Conservation (phyloP, 2,888 invertebrate species). For the Abrostola triplasia region DNA sequence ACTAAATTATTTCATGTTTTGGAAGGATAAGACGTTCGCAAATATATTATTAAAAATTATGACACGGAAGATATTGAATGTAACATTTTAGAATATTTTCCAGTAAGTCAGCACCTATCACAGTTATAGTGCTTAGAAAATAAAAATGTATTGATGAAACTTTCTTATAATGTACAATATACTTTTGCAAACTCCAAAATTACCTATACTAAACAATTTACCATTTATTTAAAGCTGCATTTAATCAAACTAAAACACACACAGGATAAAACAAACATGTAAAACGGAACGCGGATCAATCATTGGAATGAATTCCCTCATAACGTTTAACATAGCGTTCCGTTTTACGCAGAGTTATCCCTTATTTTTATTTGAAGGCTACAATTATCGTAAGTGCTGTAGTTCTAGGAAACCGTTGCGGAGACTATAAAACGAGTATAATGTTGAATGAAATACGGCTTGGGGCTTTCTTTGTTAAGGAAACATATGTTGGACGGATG, state of each 20-base stretch:
- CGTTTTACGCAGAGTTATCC: constrained; percentile 63
- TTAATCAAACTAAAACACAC: constrained; percentile 73
- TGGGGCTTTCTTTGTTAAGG: constrained; percentile 27
- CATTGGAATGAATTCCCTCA: constrained; percentile 64
- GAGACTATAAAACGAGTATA: constrained; percentile 63
- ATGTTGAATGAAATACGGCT: constrained; percentile 61
- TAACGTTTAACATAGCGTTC: constrained; percentile 61
- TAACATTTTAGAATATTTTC: no score
- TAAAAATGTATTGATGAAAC: no score
- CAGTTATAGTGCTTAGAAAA: no score
- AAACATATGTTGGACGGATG: constrained; percentile 17
- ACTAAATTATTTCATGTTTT: no score
- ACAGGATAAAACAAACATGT: constrained; percentile 63
- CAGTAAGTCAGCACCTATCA: no score
- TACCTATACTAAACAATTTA: constrained; percentile 5
- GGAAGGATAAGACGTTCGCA: no score
- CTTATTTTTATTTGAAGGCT: constrained; percentile 61
- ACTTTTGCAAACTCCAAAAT: constrained; percentile 9
- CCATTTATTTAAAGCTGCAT: constrained; percentile 36
- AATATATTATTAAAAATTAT: no score
- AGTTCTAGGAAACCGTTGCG: constrained; percentile 62
- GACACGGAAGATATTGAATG: no score
- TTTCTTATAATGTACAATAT: not conserved
- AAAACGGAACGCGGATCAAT: constrained; percentile 67
- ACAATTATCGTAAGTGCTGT: constrained; percentile 78